Evolutionary conservation across 2,797 vertebrate species (phyloP).

Genomic region (Linurgus olivaceus): DNA sequence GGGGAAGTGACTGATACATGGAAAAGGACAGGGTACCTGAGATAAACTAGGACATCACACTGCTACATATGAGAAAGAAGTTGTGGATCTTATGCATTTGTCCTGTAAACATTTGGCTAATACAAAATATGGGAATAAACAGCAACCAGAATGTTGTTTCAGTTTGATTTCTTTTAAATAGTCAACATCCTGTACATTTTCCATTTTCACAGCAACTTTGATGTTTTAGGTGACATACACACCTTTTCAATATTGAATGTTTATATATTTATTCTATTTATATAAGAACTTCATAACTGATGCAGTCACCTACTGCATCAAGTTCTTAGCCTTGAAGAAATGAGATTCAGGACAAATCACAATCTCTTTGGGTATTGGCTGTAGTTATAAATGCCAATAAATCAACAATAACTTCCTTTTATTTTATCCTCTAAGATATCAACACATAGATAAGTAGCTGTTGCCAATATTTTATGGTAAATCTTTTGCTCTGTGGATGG

Average conservation of each 20-base stretch:
- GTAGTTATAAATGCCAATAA: neutral
- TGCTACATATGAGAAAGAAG: neutral
- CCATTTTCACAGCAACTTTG: neutral
- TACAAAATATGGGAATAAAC: neutral
- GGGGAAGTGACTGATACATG: too few species aligned
- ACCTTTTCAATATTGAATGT: neutral
- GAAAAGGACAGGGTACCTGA: too few species aligned
- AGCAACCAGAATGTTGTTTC: neutral
- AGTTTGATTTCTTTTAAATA: neutral
- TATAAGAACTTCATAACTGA: neutral
- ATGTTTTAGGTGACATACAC: neutral
- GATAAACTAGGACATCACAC: too few species aligned
- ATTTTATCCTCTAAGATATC: neutral
- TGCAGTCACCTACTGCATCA: neutral
- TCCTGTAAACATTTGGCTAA: neutral
- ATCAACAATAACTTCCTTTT: neutral
- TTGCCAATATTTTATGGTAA: neutral
- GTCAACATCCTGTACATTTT: neutral
- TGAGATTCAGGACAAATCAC: neutral
- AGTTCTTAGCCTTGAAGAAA: neutral
- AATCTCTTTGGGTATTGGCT: neutral
- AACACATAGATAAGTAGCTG: neutral
- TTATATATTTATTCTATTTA: neutral
- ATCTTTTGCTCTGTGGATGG: neutral
- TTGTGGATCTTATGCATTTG: neutral